Base-by-base conservation (phyloP, 2,113 vertebrate genomes). In the Abramis brama region DNA sequence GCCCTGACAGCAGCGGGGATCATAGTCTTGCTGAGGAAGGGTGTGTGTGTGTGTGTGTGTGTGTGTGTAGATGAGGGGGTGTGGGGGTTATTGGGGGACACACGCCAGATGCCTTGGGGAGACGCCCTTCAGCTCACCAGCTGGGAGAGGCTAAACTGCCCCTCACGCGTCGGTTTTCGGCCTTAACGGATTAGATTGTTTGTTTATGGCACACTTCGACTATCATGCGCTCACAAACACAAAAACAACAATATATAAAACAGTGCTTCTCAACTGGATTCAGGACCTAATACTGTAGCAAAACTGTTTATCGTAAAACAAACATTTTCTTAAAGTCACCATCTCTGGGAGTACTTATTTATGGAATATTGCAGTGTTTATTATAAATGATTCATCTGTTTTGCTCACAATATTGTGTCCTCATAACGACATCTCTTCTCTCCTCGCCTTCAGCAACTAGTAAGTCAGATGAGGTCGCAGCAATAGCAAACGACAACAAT, bases 71-170 rank as follows among this genome's bases (percentile, higher is more conserved):
- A 10, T 85, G 66, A 81, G 71, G 45, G 79, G 59, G 70, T 92
- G 91, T 52, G 87, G 93, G 50, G 86, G 79, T 85, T 80, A 87
- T 45, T 85, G 91, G 94, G 94, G 95, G 94, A 95, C 94, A 93
- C 60, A 93, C 91, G 89, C 94, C 96, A 96, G 96, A 95, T 96
- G 96, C 94, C 94, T 86, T 87, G 89, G 74, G 95, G 94, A 92
- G 93, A 90, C 93, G 79, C 94, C 93, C 95, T 96, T 93, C 93
- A 93, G 92, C 85, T 91, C 91, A 94, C 94, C 93, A 94, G 91
- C 80, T 84, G 93, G 92, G 93, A 39, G 93, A 93, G 93, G 93
- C 90, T 87, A 91, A 88, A 86, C 87, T 89, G 86, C 91, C 90
- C 88, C 74, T 87, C 87, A 85, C 87, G 45, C 64, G 19, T 57